phyloP scores from a whole-genome alignment of 2,113 vertebrate species.

The Callaeas wilsoni region DNA sequence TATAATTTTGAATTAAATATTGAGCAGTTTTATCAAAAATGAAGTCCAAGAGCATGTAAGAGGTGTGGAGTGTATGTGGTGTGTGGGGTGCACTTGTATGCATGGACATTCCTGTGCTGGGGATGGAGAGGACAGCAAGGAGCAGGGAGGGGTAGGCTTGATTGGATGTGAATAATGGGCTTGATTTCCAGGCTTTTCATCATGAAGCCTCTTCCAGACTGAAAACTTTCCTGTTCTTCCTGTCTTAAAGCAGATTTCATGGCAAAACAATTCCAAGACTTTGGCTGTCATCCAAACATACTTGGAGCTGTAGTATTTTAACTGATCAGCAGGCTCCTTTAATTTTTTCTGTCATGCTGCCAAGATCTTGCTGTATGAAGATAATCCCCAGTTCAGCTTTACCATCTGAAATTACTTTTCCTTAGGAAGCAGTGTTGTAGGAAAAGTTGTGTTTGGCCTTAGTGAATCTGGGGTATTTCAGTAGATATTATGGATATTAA shows the following conservation, averaged over 20 bases:
- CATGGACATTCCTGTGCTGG: background rate
- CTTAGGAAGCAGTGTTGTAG: background rate
- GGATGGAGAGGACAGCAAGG: background rate
- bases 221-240: slow-evolving; percentile 56
- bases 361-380: slow-evolving; percentile 12
- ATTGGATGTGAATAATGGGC: slow-evolving; percentile 56
- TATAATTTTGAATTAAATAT: background rate
- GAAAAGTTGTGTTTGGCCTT: background rate
- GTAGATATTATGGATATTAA: background rate
- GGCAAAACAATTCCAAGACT: slow-evolving; percentile 62
- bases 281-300: slow-evolving; percentile 47
- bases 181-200: slow-evolving; percentile 58
- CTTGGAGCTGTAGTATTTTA: slow-evolving; percentile 35
- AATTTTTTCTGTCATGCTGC: slow-evolving; percentile 53
- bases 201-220: slow-evolving; percentile 13
- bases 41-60: background rate
- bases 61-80: rapidly evolving
- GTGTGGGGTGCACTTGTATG: background rate
- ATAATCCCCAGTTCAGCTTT: slow-evolving; percentile 22
- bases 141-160: slow-evolving; percentile 18
- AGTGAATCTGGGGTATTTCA: background rate
- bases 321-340: slow-evolving; percentile 22
- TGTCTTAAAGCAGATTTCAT: slow-evolving; percentile 62
- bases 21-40: background rate
- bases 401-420: background rate